These are phyloP conservation scores for Galerucella pusilla DNA, from an alignment of 2,888 invertebrate species.

Conservation along the genomic window DNA sequence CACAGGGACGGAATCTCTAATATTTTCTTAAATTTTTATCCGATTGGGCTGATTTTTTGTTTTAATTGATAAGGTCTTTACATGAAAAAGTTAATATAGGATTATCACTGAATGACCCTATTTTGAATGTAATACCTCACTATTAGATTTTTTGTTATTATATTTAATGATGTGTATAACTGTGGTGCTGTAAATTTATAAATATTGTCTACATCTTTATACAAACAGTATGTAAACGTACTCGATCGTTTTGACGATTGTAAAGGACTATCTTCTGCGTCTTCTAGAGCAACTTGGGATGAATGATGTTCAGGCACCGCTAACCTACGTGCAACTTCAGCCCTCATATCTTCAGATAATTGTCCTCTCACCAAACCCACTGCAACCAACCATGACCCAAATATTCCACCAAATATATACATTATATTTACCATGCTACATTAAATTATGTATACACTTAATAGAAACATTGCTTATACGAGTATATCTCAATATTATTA, in stretches of 20 bases:
- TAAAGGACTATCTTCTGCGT: conserved; percentile 86
- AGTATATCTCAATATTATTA: no score
- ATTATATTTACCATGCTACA: conserved; percentile 19
- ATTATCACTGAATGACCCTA: no score
- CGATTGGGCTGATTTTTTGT: no score
- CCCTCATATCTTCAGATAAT: conserved; percentile 60
- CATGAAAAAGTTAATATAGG: no score
- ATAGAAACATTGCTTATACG: no score
- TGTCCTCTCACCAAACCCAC: conserved; percentile 59
- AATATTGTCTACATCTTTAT: conserved; percentile 1
- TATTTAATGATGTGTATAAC: no score
- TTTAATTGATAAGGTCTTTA: no score
- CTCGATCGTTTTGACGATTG: conserved; percentile 86
- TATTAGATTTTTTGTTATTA: no score
- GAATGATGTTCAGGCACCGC: conserved; percentile 67
- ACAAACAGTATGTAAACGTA: conserved; percentile 69
- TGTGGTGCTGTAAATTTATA: no score
- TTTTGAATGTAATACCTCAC: no score
- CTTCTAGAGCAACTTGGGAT: conserved; percentile 67
- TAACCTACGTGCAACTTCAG: conserved; percentile 67
- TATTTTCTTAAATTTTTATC: no score
- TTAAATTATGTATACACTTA: conserved; percentile 21
- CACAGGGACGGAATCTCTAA: no score
- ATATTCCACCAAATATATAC: conserved; percentile 43
- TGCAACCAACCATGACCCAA: conserved; percentile 55